Evolutionary conservation across 2,113 vertebrate species (phyloP), one percentile per base, ranked within the genome.

Genomic region (Corythornis madagascariensis): DNA sequence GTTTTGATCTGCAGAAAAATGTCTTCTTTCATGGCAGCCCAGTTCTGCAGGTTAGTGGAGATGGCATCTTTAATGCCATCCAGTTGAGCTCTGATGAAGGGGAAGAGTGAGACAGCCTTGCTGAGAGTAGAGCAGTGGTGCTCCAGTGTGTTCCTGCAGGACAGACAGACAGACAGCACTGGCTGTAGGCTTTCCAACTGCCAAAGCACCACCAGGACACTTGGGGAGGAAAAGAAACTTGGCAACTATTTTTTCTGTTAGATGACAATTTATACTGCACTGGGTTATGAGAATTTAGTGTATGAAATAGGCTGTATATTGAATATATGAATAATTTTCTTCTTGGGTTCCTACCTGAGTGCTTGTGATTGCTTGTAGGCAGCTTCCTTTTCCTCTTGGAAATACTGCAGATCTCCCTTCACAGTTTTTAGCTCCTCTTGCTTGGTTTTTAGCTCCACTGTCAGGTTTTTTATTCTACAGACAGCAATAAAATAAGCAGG

Each of bases 51-150:
- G 77, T 98, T 96, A 77, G 96, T 96, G 96, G 89, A 82, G 50
- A 98, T 94, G 80, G 98, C 97, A 89, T 97, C 97, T 95, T 93
- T 98, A 90, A 98, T 81, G 12, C 88, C 94, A n/a, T 88, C 94
- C n/a, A 98, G 89, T 25, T 98, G 96, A 28, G 87, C 93, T 80
- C 96, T 97, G 43, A 97, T 96, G 60, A 96, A 97, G 60, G 65
- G 90, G 64, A 99, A 97, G 38, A 97, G 64, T 2, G 96, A 96
- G 61, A 97, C 92, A 48, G 97, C 96, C 45, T 94, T 97, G 77
- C 26, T 96, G 77, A 98, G 95, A 86, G 94, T 94, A 63, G 96
- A 94, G 79, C 94, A 97, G 63, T 98, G 98, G 57, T 88, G 92
- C 16, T 33, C 94, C 94, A 97, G 66, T 64, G 92, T 97, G 67